Percentiles rank a stretch among this genome's conserved stretches.
Conservation (phyloP, 2,113 vertebrate genomes). For the pig (Sus scrofa) region DNA sequence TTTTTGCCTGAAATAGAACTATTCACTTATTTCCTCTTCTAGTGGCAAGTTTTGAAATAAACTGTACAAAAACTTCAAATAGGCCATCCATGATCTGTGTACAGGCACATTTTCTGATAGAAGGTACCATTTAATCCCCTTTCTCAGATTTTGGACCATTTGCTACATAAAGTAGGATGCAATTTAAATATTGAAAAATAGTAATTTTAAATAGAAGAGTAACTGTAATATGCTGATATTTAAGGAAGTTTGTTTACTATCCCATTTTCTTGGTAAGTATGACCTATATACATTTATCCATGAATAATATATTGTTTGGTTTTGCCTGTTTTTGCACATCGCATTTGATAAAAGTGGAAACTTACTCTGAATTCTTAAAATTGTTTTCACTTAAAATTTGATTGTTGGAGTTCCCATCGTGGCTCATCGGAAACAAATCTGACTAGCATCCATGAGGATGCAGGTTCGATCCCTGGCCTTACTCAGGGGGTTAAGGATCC, state of each 20-base stretch:
- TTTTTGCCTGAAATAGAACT: background rate
- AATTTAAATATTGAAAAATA: conserved; percentile 23
- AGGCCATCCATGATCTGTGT: background rate
- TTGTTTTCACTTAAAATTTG: conserved; percentile 14
- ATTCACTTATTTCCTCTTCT: background rate
- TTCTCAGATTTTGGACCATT: conserved; percentile 13
- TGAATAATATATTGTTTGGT: conserved; percentile 14
- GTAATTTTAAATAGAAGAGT: conserved; percentile 50
- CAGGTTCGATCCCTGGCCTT: no score
- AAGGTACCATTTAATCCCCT: background rate
- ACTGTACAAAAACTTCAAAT: background rate
- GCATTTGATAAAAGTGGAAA: conserved; percentile 43
- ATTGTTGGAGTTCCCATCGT: no score
- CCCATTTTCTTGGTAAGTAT: conserved; percentile 28
- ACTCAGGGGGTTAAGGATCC: no score
- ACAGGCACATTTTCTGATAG: conserved; percentile 13
- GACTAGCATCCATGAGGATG: no score
- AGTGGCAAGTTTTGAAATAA: conserved; percentile 14
- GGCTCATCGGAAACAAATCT: no score
- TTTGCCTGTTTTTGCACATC: background rate
- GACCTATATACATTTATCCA: background rate
- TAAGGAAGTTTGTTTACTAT: conserved; percentile 47
- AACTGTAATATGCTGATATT: conserved; percentile 4
- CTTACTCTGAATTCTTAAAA: background rate
- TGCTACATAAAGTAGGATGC: conserved; percentile 11